These are phyloP conservation scores for Stenoptilia bipunctidactyla DNA, from an alignment of 2,888 invertebrate genomes.

Conservation along the genomic window DNA sequence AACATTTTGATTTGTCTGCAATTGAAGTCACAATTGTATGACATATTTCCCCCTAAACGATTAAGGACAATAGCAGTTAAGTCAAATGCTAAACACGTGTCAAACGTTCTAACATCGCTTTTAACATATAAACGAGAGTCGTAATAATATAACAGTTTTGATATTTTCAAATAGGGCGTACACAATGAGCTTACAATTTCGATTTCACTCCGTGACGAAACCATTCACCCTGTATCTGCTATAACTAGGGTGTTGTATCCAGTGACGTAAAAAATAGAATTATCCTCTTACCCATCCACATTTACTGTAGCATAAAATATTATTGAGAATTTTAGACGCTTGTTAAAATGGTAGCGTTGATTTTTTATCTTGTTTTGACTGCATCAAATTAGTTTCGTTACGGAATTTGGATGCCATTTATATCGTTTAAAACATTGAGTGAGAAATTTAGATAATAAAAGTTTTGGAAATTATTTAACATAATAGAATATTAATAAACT, in stretches of 20 bases:
- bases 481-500: too few species aligned
- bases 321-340: conserved; percentile 32
- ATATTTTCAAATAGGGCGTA: conserved; percentile 22
- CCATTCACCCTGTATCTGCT: conserved; percentile 37
- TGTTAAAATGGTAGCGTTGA: conserved; percentile 2
- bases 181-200: conserved; percentile 21
- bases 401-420: background rate
- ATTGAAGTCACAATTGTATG: too few species aligned
- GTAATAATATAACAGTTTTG: conserved; percentile 52
- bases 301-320: conserved; percentile 46
- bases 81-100: conserved; percentile 65
- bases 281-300: conserved; percentile 30
- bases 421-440: too few species aligned
- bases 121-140: conserved; percentile 45
- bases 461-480: too few species aligned
- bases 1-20: too few species aligned
- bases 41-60: conserved; percentile 36
- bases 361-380: background rate
- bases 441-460: too few species aligned
- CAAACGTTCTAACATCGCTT: conserved; percentile 53
- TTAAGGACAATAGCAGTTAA: conserved; percentile 51
- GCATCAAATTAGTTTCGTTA: background rate
- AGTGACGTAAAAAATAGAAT: conserved; percentile 55
- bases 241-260: conserved; percentile 31
- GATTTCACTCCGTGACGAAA: conserved; percentile 47